Conservation (phyloP, 1,140 invertebrate genomes). For the Laupala kohalensis region DNA sequence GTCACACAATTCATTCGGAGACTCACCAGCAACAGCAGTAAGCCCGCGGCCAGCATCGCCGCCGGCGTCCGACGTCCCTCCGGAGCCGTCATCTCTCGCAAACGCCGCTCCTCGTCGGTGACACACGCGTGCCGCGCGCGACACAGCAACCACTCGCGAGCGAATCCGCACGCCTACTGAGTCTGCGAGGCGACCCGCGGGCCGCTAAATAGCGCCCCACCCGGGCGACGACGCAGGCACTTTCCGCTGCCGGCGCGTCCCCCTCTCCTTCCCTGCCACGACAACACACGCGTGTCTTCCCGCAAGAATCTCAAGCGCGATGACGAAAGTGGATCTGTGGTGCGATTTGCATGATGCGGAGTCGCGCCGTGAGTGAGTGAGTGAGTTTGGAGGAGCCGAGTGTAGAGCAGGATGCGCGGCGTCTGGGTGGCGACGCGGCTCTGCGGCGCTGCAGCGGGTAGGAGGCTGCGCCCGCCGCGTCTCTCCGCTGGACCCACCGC, state of each 20-base stretch:
- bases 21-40: background rate
- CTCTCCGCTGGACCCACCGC: background rate
- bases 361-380: background rate
- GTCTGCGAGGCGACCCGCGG: too few relatives aligned
- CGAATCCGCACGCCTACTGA: background rate
- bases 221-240: too few relatives aligned
- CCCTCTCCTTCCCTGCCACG: background rate
- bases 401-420: background rate
- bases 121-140: background rate
- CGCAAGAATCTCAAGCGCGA: too few relatives aligned
- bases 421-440: background rate
- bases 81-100: background rate
- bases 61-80: background rate
- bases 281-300: too few relatives aligned
- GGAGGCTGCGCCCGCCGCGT: too few relatives aligned
- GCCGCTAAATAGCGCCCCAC: background rate
- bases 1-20: too few relatives aligned
- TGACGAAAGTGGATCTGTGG: too few relatives aligned
- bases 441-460: too few relatives aligned
- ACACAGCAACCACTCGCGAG: background rate
- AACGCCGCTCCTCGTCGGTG: background rate
- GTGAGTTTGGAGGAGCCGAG: too few relatives aligned
- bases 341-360: background rate
- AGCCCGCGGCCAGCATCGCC: background rate
- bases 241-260: background rate